Base-by-base conservation (phyloP, 1,140 invertebrate species). In the Belonocnema kinseyi region DNA sequence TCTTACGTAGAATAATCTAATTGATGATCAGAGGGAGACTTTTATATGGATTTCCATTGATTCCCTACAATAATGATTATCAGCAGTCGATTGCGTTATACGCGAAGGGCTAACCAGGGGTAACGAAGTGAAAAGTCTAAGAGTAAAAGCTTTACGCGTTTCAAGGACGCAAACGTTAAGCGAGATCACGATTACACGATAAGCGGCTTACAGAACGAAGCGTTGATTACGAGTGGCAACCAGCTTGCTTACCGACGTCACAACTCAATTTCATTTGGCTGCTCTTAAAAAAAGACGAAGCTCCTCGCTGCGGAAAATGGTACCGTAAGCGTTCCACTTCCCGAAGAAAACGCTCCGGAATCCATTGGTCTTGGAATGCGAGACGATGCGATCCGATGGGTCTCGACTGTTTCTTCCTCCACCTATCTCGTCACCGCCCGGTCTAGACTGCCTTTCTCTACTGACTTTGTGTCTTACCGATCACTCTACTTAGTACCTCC, bases 281-380 rank as follows among this genome's bases (percentile, higher is more conserved):
- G 61, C 61, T 66, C 61, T 40, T 66, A 40, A 66, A 66, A 66
- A 66, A 52, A 70, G 75, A 50, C 46, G 46, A 61, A 73, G 79
- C 71, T 21, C 61, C 77, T 80, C 56, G 78, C 73, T 85, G 87
- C 86, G 88, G 88, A 88, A 88, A 87, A 75, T 84, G 83, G 85
- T 88, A 89, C 86, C 88, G 88, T 89, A 88, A 88, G 87, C 84
- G 88, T 86, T 86, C 87, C 79, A 88, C 85, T 88, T 89, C 75
- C 78, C 74, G 79, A 86, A 86, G 88, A 88, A 88, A 89, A 89
- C 85, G 87, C 85, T 87, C 83, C 85, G 86, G 87, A 89, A 88
- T 88, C 84, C 78, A 80, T 77, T 81, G 70, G 73, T 66, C 73
- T 73, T 79, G 80, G 80, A 81, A 81, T 80, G 80, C 79, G 70